These are phyloP conservation scores for Alligator sinensis DNA, from an alignment of 2,113 vertebrate species.

Conservation along the genomic window DNA sequence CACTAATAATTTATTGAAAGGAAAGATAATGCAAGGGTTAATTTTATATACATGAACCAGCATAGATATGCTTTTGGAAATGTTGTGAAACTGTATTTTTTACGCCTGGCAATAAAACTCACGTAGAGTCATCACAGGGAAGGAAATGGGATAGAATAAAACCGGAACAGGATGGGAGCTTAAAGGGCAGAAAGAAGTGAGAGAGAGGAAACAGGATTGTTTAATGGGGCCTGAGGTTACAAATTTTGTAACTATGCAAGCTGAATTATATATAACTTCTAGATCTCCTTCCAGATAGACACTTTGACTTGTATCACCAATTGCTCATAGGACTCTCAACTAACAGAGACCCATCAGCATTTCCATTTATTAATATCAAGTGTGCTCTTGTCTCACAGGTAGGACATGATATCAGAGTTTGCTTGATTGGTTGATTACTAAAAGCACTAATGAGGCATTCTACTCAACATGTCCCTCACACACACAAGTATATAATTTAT, in stretches of 20 bases:
- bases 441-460: background rate
- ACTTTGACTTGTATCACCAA: background rate
- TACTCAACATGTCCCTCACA: background rate
- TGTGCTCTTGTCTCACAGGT: background rate
- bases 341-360: background rate
- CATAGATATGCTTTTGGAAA: conserved; percentile 53
- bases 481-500: fast-evolving
- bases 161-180: conserved; percentile 74
- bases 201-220: conserved; percentile 73
- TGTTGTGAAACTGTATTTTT: conserved; percentile 46
- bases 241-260: background rate
- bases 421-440: background rate
- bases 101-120: conserved; percentile 71
- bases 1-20: conserved; percentile 43
- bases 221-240: conserved; percentile 53
- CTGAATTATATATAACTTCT: background rate
- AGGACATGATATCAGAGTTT: background rate
- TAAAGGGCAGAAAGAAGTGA: conserved; percentile 65
- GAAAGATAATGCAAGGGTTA: conserved; percentile 69
- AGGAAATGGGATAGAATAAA: conserved; percentile 75
- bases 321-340: background rate
- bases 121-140: conserved; percentile 65
- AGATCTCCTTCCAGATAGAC: too few relatives aligned
- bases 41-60: conserved; percentile 50
- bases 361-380: background rate